A percentile compares a stretch with the other conserved stretches of the same genome.
Conservation (phyloP, 1,140 invertebrate species). For the Procambarus clarkii region DNA sequence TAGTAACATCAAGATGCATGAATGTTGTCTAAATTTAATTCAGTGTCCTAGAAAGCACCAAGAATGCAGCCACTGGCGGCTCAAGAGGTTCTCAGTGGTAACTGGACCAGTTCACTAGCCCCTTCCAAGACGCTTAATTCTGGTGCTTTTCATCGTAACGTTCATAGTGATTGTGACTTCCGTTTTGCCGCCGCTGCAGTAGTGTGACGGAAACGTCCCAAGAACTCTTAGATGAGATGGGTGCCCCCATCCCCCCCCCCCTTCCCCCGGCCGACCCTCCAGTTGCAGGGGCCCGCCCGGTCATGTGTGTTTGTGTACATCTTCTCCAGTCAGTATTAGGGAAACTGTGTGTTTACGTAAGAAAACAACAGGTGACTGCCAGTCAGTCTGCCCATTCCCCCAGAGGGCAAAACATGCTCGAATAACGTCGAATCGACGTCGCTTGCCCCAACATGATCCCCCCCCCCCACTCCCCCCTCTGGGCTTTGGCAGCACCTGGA, state of each 20-base stretch:
- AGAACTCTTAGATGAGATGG: neutral
- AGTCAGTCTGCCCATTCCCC: neutral
- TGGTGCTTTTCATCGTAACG: neutral
- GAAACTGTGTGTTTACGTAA: conserved; percentile 11
- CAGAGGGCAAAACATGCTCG: too few species aligned
- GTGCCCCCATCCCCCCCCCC: too few species aligned
- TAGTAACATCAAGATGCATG: too few species aligned
- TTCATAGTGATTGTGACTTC: neutral
- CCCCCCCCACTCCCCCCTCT: too few species aligned
- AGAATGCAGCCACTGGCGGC: too few species aligned
- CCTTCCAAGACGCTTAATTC: neutral
- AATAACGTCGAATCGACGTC: too few species aligned
- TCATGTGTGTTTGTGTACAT: conserved; percentile 8
- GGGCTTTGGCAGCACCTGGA: neutral
- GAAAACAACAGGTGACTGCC: neutral
- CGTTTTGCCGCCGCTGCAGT: neutral
- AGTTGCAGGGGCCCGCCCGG: neutral
- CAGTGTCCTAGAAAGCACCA: too few species aligned
- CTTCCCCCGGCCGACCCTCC: neutral
- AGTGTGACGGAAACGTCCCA: neutral
- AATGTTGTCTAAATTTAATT: too few species aligned
- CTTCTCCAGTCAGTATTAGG: conserved; percentile 47
- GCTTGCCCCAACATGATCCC: too few species aligned
- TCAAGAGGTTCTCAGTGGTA: too few species aligned
- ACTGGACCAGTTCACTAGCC: neutral